Evolutionary conservation across 2,797 vertebrate species (phyloP).

Genomic region (Myotis vivesi): DNA sequence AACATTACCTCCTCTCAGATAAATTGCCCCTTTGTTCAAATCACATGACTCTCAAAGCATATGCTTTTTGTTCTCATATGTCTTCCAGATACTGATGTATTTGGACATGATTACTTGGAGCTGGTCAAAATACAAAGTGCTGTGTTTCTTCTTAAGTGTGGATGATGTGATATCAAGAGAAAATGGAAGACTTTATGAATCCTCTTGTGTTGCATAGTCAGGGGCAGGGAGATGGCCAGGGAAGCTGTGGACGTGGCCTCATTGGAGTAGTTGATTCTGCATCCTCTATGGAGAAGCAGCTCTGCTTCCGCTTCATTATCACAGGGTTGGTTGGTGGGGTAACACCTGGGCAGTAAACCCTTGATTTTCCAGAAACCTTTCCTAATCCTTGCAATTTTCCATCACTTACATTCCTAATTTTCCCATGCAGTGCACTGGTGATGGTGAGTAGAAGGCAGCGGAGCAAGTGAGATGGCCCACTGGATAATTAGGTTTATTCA

Average conservation of each 20-base stretch:
- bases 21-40: background rate
- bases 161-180: background rate
- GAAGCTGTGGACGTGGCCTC: background rate
- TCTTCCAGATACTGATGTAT: background rate
- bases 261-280: background rate
- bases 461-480: background rate
- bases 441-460: rapidly evolving
- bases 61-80: background rate
- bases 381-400: background rate
- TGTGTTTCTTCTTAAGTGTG: background rate
- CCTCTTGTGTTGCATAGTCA: rapidly evolving
- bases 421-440: background rate
- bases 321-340: background rate
- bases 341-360: background rate
- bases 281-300: background rate
- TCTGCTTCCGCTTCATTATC: background rate
- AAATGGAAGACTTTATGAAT: background rate
- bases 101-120: background rate
- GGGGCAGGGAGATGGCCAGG: background rate
- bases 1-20: background rate
- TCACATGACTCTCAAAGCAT: background rate
- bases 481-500: background rate
- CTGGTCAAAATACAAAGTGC: background rate
- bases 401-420: background rate
- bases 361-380: background rate